phyloP scores from a whole-genome alignment of 1,140 invertebrate genomes.

The Drosophila lowei region DNA sequence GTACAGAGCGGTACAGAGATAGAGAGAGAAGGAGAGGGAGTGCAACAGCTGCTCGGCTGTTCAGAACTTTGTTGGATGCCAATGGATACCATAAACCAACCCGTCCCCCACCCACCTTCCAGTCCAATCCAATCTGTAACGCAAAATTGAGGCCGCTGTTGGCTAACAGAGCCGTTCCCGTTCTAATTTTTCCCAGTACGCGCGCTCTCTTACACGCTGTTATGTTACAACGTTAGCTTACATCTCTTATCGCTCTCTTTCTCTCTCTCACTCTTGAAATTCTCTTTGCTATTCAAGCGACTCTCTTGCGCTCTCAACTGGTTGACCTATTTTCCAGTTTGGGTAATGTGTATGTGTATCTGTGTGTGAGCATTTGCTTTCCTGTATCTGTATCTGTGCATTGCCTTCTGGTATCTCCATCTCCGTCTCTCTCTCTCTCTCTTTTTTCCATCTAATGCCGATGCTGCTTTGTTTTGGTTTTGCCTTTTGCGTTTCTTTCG shows the following conservation, averaged over 20 bases:
- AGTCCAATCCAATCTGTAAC: constrained; percentile 52
- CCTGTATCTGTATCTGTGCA: constrained; percentile 36
- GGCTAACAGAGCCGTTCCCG: constrained; percentile 64
- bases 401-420: constrained; percentile 8
- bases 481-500: constrained; percentile 62
- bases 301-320: constrained; percentile 54
- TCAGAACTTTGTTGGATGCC: constrained; percentile 4
- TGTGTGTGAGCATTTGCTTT: constrained; percentile 38
- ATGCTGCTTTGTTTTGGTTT: constrained; percentile 78
- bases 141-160: constrained; percentile 59
- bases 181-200: constrained; percentile 61
- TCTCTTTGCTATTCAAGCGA: constrained; percentile 17
- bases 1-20: too few relatives aligned
- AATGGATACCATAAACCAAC: too few relatives aligned
- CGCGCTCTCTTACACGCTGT: constrained; percentile 35
- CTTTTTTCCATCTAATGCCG: constrained; percentile 65
- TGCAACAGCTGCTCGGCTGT: constrained; percentile 37
- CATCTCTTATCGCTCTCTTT: constrained; percentile 6
- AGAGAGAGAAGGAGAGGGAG: constrained; percentile 7
- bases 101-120: constrained; percentile 20
- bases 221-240: constrained; percentile 6
- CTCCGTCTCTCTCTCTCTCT: constrained; percentile 40
- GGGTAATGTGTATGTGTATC: constrained; percentile 34
- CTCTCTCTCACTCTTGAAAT: neutral
- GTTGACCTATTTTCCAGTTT: constrained; percentile 79